Evolutionary conservation across 2,113 vertebrate species (phyloP), one percentile per base, ranked within the genome.

Genomic region (Phylloscopus trochiloides): DNA sequence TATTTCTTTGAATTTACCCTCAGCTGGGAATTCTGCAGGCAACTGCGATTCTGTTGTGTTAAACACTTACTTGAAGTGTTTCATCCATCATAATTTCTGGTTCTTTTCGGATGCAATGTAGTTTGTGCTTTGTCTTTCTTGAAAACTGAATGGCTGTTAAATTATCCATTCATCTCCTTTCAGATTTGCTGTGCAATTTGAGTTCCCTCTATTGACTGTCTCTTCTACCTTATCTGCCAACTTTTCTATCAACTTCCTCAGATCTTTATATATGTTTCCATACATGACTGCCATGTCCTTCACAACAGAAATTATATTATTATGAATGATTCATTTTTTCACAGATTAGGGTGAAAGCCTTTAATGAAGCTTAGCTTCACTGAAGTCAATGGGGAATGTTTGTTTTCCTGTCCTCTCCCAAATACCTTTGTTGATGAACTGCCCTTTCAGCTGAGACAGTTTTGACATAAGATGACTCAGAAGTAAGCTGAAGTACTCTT

Each of bases 161-260:
- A 98, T 98, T 98, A 98, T 98, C 98, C 98, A 98, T 98, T 98
- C 98, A 98, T 98, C 98, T 98, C 98, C 97, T 97, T 98, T 98
- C 96, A 92, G 96, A 97, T 97, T 97, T 98, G 96, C 97, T 97
- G 96, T 97, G 97, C 92, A 76, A 74, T 97, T 96, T 96, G 86
- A 95, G 96, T 97, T 97, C 61, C 92, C 86, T 97, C 96, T 96
- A 85, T 80, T 94, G 78, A 92, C 95, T 94, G 87, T 95, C 95
- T 96, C 91, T 97, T 94, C 96, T 97, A 96, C 93, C 97, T 97
- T 97, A 93, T 96, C 97, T 97, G 96, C 97, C 97, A 97, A 79
- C 91, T 97, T 97, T 96, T 98, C 97, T 97, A 13, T 94, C 91
- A 72, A 18, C 95, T 97, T 97, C 92, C 92, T 97, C 78, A 54